Evolutionary conservation across 2,888 invertebrate genomes (phyloP), one percentile per base, ranked within the genome.

Genomic region (Nomada fabriciana): DNA sequence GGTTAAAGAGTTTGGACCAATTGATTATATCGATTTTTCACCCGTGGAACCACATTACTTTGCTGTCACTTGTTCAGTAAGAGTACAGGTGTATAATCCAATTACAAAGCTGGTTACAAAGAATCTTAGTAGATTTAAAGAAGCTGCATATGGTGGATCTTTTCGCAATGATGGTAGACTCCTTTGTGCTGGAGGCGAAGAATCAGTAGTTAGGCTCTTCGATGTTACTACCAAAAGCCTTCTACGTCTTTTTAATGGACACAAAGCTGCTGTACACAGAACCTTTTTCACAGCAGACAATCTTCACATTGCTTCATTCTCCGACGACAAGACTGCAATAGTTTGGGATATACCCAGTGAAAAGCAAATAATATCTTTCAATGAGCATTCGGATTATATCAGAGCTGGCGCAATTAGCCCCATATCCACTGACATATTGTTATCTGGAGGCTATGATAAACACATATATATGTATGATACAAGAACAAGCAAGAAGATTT

Each of bases 291-390:
- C 98, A 23, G 95, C 96, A 50, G 97, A 97, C 90, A 96, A 97
- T 91, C 94, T 96, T 18, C 97, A 97, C 88, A 95, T 99, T 57
- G 95, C 97, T 2, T 98, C 98, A 89, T 98, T 97, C 92, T 97
- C 98, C 2, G 98, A 99, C 94, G 99, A 99, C 92, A 98, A 97
- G 94, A 95, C 96, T 9, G 96, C 97, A 7, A 95, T 96, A 83
- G 90, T 98, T n/a, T 99, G 98, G 98, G 99, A 99, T 91, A 97
- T 99, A 90, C 96, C 98, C 0, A 97, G 96, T 80, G 98, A 98
- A 94, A 96, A 96, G 83, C 95, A 96, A 89, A 89, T 98, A 29
- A 94, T 95, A 23, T 95, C 95, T 53, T 97, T 96, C 90, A 94
- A 94, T 29, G 96, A 96, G 81, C 97, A 98, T 91, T 95, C 93